Base-by-base conservation (phyloP, 1,140 invertebrate genomes). In the Atta cephalotes region DNA sequence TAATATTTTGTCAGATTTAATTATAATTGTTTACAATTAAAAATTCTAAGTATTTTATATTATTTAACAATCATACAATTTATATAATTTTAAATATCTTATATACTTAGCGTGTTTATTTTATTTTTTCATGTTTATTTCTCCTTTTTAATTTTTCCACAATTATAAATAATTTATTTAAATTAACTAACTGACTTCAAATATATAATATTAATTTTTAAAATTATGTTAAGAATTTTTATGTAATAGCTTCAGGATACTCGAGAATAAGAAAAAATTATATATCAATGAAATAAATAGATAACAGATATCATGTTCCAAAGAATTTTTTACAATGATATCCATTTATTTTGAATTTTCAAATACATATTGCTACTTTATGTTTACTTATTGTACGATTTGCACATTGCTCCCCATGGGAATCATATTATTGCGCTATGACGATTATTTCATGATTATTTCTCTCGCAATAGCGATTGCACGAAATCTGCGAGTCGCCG, bases 401-500 rank as follows among this genome's bases (percentile, higher is more conserved):
- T 80, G 3, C 25, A 28, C n/a, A 35, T 74, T 51, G 31, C 10
- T 3, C 35, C 25, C 2, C 45, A 10, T 35, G 39, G 18, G 25
- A 25, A 6, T 35, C 39, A 25, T 49, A 70, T 60, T 49, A 70
- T 45, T 18, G 0, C 7, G 56, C 53, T 39, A 84, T 58, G 60
- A 72, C 21, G 80, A 82, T 74, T 39, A 45, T 62, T 82, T 62
- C 21, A n/a, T 56, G 80, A 84, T 63, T 74, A 84, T 84, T 84
- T 74, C 70, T 14, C 31, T 56, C 14, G 35, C 80, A 28, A 51
- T 63, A 56, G 39, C 70, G 39, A 74, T 58, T 76, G 79, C 49
- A 80, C 14, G 58, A 84, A 82, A 82, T 82, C 3, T 28, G 39
- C 62, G 63, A 90, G 74, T 80, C 28, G 90, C 89, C 84, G 56